Conservation (phyloP, 2,113 vertebrate genomes). For the Neomonachus schauinslandi region DNA sequence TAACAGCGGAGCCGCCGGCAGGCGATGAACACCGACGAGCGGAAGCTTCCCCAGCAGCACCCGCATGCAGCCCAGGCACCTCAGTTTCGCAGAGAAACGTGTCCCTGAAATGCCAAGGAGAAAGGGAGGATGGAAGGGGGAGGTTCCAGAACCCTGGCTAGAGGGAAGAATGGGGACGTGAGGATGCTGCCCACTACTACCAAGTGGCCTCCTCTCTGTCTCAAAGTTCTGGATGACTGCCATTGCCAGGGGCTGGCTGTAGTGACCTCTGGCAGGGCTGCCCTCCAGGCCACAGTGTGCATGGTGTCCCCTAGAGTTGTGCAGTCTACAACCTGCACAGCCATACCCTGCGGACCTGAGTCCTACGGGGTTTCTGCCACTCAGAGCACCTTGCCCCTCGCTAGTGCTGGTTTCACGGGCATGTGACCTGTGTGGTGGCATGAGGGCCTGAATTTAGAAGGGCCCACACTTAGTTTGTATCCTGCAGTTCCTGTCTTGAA, state of each 20-base stretch:
- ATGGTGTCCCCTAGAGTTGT: neutral
- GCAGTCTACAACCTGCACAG: neutral
- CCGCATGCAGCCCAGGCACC: neutral
- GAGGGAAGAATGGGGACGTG: neutral
- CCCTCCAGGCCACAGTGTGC: neutral
- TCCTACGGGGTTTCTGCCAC: neutral
- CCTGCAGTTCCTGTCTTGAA: neutral
- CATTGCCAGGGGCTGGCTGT: neutral
- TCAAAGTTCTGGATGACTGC: neutral
- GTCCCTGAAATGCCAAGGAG: conserved; percentile 63
- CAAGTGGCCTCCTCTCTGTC: neutral
- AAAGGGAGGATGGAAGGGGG: neutral
- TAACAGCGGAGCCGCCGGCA: conserved; percentile 72
- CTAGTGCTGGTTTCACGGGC: neutral
- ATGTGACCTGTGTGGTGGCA: neutral
- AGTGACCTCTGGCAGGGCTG: neutral
- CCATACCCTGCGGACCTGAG: neutral
- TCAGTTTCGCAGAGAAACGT: neutral
- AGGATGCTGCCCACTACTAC: neutral
- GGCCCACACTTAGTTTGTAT: neutral
- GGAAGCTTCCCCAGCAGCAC: conserved; percentile 63
- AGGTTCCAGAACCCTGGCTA: neutral
- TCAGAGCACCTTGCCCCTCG: neutral
- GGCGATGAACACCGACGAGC: conserved; percentile 29
- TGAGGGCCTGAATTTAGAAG: neutral